These are phyloP conservation scores for Gavialis gangeticus DNA, from an alignment of 2,113 vertebrate genomes.

Conservation along the genomic window DNA sequence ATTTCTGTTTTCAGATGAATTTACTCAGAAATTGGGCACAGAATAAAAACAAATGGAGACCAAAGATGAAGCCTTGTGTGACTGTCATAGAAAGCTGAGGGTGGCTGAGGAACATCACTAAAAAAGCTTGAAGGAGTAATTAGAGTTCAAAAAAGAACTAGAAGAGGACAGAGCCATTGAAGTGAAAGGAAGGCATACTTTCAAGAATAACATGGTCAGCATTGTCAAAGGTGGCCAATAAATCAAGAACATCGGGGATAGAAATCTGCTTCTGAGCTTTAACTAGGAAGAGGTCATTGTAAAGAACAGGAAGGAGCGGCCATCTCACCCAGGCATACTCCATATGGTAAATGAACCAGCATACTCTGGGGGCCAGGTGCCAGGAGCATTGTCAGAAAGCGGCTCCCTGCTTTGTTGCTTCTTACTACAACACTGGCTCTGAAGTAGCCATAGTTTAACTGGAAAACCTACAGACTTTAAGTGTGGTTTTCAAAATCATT, in stretches of 20 bases:
- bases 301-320: background rate
- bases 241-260: background rate
- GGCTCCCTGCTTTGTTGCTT: background rate
- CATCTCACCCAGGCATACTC: background rate
- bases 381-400: background rate
- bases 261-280: background rate
- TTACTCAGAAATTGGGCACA: background rate
- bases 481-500: background rate
- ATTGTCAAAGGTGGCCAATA: background rate
- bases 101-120: background rate
- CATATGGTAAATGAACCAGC: background rate
- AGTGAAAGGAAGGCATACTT: background rate
- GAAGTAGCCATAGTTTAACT: background rate
- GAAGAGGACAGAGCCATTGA: background rate
- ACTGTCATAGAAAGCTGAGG: background rate
- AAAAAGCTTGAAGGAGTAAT: background rate
- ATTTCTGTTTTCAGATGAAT: background rate
- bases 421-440: background rate
- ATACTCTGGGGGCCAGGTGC: background rate
- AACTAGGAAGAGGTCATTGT: background rate
- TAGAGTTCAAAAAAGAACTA: background rate
- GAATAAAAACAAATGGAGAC: background rate
- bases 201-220: background rate
- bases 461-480: background rate
- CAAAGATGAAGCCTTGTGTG: background rate